Base-by-base conservation (phyloP, 1,140 invertebrate species). In the Caenorhabditis latens region DNA sequence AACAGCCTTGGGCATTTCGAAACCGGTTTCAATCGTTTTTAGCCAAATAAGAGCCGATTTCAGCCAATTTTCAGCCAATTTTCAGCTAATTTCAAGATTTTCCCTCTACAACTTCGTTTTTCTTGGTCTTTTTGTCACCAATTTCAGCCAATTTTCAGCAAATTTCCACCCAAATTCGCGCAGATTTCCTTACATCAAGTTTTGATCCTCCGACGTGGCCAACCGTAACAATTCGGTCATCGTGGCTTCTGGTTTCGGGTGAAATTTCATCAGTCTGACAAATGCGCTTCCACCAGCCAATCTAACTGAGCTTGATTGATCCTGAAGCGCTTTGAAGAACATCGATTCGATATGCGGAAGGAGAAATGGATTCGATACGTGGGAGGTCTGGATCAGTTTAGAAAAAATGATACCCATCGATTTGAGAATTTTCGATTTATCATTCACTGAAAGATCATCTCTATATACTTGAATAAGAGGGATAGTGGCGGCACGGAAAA, bases 261-360 rank as follows among this genome's bases (percentile, higher is more conserved):
- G 90, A 46, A 88, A 40, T n/a, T 65, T 82, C 24, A 89, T 14
- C 13, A 90, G 43, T 32, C 67, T 40, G 9, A 53, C 46, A 2
- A 90, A 65, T 16, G 86, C 90, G 63, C 86, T 79, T 46, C 85
- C 89, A 53, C 90, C 90, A 19, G 85, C 58, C 53, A 84, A 50
- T 50, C 90, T 55, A 7, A 90, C 89, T 42, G 88, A 83, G 19
- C 82, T 24, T 6, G 90, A 90, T 11, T 87, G 83, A 24, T 91
- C 91, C 61, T 91, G 89, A 16, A 92, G 75, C 21, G 91, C 88
- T 79, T 92, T 91, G 16, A 99, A 94, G 93, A 99, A 99, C 5
- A 98, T 99, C 24, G 97, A 98, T 94, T 99, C 97, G 13, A 99
- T 94, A 94, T 99, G 98, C 14, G 98, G 98, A 90, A 99, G 94